Conservation (phyloP, 2,797 vertebrate genomes). For the Acrossocheilus wenchowensis region DNA sequence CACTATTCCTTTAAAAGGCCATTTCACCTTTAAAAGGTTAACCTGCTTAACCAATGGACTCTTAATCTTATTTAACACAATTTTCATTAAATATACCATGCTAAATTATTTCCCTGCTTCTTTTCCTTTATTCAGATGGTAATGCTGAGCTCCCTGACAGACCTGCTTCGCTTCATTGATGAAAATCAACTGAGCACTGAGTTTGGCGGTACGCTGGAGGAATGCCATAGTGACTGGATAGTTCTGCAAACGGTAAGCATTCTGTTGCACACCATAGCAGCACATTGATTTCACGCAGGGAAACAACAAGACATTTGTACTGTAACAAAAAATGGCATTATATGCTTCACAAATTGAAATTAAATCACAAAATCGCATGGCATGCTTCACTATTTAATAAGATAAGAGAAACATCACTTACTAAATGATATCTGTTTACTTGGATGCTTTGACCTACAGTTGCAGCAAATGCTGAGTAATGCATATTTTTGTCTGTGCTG, state of each 20-base stretch:
- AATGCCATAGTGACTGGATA: conserved; percentile 93
- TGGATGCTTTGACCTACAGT: not conserved
- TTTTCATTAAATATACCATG: not conserved
- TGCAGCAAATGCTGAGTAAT: conserved; percentile 32
- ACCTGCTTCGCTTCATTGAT: conserved; percentile 93
- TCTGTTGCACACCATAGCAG: not conserved
- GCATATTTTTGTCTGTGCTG: conserved; percentile 8
- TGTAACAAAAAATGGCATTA: not conserved
- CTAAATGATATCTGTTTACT: not conserved
- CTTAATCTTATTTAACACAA: not conserved
- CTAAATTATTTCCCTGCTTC: not conserved
- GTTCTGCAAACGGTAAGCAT: conserved; percentile 87
- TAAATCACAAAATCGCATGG: not conserved
- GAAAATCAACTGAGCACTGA: conserved; percentile 92
- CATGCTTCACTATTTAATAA: not conserved
- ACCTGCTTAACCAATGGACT: not conserved
- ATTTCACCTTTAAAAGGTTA: not conserved
- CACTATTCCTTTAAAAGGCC: conserved; percentile 8
- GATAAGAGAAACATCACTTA: not conserved
- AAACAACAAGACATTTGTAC: not conserved
- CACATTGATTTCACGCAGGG: not conserved
- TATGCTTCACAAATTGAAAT: not conserved
- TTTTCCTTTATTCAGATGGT: conserved; percentile 81
- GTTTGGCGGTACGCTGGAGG: conserved; percentile 91
- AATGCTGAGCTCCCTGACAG: conserved; percentile 94